Evolutionary conservation across 2,888 invertebrate species (phyloP).

Genomic region (Torymus auratus): DNA sequence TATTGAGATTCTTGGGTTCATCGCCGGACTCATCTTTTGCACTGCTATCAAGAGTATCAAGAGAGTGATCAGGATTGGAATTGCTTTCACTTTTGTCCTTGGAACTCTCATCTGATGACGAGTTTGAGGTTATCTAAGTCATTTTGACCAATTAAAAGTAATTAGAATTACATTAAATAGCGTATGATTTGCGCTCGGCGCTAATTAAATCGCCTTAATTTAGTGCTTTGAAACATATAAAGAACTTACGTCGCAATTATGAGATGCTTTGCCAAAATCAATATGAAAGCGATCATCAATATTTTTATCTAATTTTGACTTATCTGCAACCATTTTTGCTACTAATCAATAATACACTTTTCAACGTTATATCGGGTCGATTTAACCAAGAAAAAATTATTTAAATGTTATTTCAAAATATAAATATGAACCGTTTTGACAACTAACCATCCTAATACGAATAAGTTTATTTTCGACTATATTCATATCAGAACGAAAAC

Average conservation of each 20-base stretch:
- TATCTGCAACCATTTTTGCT: constrained; percentile 35
- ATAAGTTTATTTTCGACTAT: background rate
- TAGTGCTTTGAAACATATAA: no score
- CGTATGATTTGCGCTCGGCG: no score
- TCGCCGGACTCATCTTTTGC: constrained; percentile 18
- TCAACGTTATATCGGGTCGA: background rate
- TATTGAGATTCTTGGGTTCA: constrained; percentile 6
- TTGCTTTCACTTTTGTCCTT: constrained; percentile 32
- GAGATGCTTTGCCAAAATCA: background rate
- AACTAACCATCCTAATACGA: no score
- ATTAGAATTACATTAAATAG: no score
- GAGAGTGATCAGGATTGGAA: background rate
- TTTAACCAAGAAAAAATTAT: constrained; percentile 5
- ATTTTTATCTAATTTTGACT: constrained; percentile 13
- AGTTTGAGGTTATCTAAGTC: constrained; percentile 1
- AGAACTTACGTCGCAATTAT: constrained; percentile 31
- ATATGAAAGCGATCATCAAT: background rate
- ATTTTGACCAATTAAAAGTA: background rate
- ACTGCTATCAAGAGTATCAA: constrained; percentile 13
- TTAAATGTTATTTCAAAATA: background rate
- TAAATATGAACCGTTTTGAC: background rate
- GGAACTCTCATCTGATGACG: constrained; percentile 34
- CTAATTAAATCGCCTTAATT: no score
- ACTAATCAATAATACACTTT: background rate
- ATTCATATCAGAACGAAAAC: constrained; percentile 22